These are phyloP conservation scores for Spilarctia lutea DNA, from an alignment of 2,888 invertebrate genomes.

Conservation along the genomic window DNA sequence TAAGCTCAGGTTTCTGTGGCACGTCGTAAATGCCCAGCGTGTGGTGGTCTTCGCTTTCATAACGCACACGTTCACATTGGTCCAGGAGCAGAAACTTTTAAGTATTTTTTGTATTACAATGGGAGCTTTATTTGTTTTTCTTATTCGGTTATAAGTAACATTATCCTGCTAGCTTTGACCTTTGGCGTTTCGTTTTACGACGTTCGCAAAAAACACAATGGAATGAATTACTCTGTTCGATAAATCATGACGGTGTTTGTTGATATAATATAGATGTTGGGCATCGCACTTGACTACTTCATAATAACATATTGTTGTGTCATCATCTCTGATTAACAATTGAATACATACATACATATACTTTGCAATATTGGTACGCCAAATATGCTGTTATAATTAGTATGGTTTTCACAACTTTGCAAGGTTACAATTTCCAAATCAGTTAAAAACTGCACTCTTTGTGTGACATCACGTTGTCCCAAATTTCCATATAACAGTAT, in stretches of 20 bases:
- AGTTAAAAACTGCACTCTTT: constrained; percentile 5
- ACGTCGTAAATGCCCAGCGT: constrained; percentile 68
- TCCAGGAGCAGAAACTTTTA: constrained; percentile 16
- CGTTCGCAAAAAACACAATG: constrained; percentile 58
- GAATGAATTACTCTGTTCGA: constrained; percentile 55
- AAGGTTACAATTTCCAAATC: not conserved
- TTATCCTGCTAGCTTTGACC: constrained; percentile 68
- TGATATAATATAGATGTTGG: constrained; percentile 42
- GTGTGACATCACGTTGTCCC: constrained; percentile 10
- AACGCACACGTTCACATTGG: constrained; percentile 17
- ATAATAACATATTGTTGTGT: constrained; percentile 25
- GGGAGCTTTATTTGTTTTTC: constrained; percentile 56
- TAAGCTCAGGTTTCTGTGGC: constrained; percentile 71
- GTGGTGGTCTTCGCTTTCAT: constrained; percentile 49
- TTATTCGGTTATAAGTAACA: constrained; percentile 52
- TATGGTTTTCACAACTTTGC: not conserved
- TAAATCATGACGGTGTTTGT: constrained; percentile 45
- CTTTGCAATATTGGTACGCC: constrained; percentile 7
- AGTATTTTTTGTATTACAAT: constrained; percentile 55
- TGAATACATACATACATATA: not conserved
- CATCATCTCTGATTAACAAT: constrained; percentile 25
- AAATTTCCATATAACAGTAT: constrained; percentile 25
- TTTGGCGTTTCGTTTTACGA: constrained; percentile 58
- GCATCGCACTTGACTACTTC: constrained; percentile 42
- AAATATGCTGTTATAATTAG: constrained; percentile 9